Conservation (phyloP, 2,888 invertebrate genomes). For the Tanytarsus gracilentus region DNA sequence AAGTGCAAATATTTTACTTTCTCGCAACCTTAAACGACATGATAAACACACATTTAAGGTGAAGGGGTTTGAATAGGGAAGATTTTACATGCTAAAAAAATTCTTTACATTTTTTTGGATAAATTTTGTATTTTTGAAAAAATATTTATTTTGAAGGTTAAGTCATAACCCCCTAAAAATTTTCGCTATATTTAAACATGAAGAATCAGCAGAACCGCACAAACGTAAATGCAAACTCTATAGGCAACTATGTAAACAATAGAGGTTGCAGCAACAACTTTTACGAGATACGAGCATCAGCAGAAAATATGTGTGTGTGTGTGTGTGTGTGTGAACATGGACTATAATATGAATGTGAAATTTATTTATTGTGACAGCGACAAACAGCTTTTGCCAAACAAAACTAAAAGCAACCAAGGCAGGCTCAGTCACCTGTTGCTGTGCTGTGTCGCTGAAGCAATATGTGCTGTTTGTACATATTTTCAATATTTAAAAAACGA, state of each 20-base stretch:
- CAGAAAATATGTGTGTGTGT: background rate
- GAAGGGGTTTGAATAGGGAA: too few relatives aligned
- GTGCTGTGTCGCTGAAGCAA: too few relatives aligned
- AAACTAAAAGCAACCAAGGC: too few relatives aligned
- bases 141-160: too few relatives aligned
- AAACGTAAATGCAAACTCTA: background rate
- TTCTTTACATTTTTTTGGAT: too few relatives aligned
- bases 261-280: background rate
- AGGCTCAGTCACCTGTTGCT: slow-evolving; percentile 25
- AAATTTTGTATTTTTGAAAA: too few relatives aligned
- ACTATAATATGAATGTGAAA: slow-evolving; percentile 13
- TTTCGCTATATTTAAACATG: background rate
- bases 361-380: slow-evolving; percentile 25
- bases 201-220: background rate
- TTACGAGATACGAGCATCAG: background rate
- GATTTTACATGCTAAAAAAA: too few relatives aligned
- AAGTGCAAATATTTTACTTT: background rate
- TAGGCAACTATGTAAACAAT: background rate
- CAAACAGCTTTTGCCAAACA: slow-evolving; percentile 24
- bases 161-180: too few relatives aligned
- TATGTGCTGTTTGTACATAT: too few relatives aligned
- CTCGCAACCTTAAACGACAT: background rate
- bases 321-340: background rate
- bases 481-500: too few relatives aligned
- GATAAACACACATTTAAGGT: too few relatives aligned